phyloP scores from a whole-genome alignment of 2,797 vertebrate species.

The Siniperca scherzeri region DNA sequence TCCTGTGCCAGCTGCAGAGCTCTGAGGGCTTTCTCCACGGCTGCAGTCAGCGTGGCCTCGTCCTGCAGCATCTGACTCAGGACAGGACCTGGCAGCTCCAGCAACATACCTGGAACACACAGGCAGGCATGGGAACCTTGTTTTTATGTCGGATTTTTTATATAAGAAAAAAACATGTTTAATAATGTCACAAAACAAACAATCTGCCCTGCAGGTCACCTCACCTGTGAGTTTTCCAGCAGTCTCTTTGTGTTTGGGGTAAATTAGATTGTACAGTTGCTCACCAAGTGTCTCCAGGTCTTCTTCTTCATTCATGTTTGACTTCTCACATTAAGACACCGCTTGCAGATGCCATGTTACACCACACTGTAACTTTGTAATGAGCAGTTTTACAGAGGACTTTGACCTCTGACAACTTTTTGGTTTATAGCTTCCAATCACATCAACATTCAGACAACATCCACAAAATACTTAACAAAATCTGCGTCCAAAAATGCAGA shows the following conservation, averaged over 20 bases:
- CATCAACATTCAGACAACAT: neutral
- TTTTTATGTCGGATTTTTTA: neutral
- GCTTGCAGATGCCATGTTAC: constrained; percentile 10
- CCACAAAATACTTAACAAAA: neutral
- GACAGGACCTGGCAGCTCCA: constrained; percentile 84
- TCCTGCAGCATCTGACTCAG: constrained; percentile 85
- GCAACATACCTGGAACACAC: constrained; percentile 85
- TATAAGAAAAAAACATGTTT: neutral
- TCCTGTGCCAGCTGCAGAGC: constrained; percentile 74
- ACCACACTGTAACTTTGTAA: neutral
- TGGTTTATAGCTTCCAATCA: constrained; percentile 20
- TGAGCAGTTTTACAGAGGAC: neutral
- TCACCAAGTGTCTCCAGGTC: constrained; percentile 85
- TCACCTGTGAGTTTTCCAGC: constrained; percentile 88
- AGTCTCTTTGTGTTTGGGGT: constrained; percentile 79
- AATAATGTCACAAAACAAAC: neutral
- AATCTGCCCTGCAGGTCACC: neutral
- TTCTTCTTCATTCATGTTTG: constrained; percentile 80
- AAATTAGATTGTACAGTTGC: constrained; percentile 82
- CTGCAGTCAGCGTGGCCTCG: constrained; percentile 78
- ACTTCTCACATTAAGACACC: constrained; percentile 24
- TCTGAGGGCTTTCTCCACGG: constrained; percentile 83
- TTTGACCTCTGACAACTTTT: constrained; percentile 17
- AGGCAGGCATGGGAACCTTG: neutral
- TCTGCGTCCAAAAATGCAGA: neutral